A percentile compares a stretch with the other conserved stretches of the same genome.
Conservation (phyloP, 1,140 invertebrate genomes). For the Mya arenaria region DNA sequence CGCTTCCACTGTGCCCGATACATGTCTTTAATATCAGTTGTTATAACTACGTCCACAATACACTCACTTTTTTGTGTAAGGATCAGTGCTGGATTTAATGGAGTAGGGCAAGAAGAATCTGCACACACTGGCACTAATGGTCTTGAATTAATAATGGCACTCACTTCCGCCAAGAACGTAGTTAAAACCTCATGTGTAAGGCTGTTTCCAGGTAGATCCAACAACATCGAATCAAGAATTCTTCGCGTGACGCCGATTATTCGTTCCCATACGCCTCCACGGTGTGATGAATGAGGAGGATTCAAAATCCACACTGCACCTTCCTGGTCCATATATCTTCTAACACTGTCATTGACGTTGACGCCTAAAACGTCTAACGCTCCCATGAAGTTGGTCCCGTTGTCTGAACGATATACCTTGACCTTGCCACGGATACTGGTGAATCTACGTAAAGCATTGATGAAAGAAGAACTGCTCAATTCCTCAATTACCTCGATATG, state of each 20-base stretch:
- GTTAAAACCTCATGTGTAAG: constrained; percentile 50
- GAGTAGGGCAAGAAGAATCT: constrained; percentile 30
- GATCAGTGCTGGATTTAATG: constrained; percentile 49
- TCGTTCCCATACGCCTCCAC: constrained; percentile 43
- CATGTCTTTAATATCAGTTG: constrained; percentile 11
- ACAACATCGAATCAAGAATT: constrained; percentile 43
- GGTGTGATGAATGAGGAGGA: constrained; percentile 21
- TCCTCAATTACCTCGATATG: too few species aligned
- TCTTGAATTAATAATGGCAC: constrained; percentile 53
- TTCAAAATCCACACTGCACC: constrained; percentile 6
- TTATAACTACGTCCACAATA: not conserved
- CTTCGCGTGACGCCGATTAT: constrained; percentile 43
- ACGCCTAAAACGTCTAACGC: constrained; percentile 9
- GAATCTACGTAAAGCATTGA: constrained; percentile 57
- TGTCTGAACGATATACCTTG: constrained; percentile 43
- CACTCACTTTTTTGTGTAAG: constrained; percentile 42
- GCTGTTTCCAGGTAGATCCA: constrained; percentile 8
- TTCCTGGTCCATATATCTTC: not conserved
- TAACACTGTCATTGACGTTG: not conserved
- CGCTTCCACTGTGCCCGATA: constrained; percentile 42
- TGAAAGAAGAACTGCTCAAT: constrained; percentile 50
- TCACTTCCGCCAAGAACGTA: constrained; percentile 55
- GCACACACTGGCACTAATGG: constrained; percentile 42
- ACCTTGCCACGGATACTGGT: constrained; percentile 53
- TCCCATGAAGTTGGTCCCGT: constrained; percentile 60